Evolutionary conservation across 2,888 invertebrate genomes (phyloP).

Genomic region (Habrosyne pyritoides): DNA sequence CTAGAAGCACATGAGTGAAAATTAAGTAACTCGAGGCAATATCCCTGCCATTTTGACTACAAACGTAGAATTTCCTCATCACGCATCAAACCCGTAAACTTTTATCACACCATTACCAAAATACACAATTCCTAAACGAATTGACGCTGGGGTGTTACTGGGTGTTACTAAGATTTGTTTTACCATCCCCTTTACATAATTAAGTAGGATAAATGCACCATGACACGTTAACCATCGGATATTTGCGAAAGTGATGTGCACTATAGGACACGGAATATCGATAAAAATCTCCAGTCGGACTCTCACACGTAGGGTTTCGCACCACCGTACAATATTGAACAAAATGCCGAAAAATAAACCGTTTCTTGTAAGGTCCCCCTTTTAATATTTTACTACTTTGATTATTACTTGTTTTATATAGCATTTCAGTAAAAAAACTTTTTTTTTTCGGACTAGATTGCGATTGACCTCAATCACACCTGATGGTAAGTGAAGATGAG

Average conservation of each 20-base stretch:
- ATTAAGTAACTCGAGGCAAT: background rate
- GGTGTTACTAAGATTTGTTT: constrained; percentile 38
- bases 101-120: constrained; percentile 33
- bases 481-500: no score
- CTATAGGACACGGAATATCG: background rate
- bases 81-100: constrained; percentile 28
- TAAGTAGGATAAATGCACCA: constrained; percentile 43
- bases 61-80: constrained; percentile 15
- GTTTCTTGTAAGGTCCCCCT: no score
- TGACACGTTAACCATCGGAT: constrained; percentile 29
- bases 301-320: no score
- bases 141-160: constrained; percentile 23
- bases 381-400: no score
- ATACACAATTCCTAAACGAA: constrained; percentile 33
- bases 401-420: no score
- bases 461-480: no score
- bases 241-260: constrained; percentile 4
- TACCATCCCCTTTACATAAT: constrained; percentile 35
- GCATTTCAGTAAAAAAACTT: no score
- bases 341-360: no score
- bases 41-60: background rate
- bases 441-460: no score
- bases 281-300: no score
- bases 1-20: background rate
- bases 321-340: no score